Evolutionary conservation across 64 coral and sea anemone species (phyloP), one percentile per base, ranked within the genome.

Genomic region (Platygyra sinensis): DNA sequence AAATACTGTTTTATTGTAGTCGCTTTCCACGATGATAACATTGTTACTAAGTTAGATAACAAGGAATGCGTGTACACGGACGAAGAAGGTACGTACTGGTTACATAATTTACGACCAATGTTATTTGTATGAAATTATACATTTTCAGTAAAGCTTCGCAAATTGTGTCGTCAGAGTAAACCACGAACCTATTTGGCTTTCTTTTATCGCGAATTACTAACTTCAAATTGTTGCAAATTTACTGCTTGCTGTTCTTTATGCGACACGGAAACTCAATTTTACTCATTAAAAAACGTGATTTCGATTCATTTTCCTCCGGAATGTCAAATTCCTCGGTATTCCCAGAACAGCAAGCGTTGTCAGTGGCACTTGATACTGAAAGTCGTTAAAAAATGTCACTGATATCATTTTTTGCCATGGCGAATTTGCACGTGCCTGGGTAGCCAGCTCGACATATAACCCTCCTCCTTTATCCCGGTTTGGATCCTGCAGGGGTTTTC

Each of bases 1-100:
- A 85, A 85, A 5, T 85, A 85, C 36, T 85, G 81, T 52, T 85
- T n/a, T 24, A 85, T n/a, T 29, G 20, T 85, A 0, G 36, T 71
- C 10, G 62, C 33, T 27, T 85, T 85, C 36, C 8, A 52, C 3
- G 69, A 39, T 28, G 63, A 50, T 25, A 15, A 24, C 1, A n/a
- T 85, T 71, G 39, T 28, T 8, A 85, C 62, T 11, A 85, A 85
- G 11, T 19, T 51, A 42, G 24, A 85, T 24, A 85, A 85, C n/a
- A 12, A 5, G 32, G 46, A 85, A 20, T 85, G 81, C 14, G 42
- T 64, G 8, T 85, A 28, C 20, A 85, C 81, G 8, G 81, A 85
- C 38, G 81, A 85, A 29, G 74, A 77, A 77, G 74, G 74, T 77
- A 50, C 8, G 33, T 51, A 20, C 11, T 20, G 17, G 1, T 77